A percentile compares a stretch with the other conserved stretches of the same genome.
These are phyloP conservation scores for Apodemus sylvaticus DNA, from an alignment of 2,113 vertebrate species.

Conservation along the genomic window DNA sequence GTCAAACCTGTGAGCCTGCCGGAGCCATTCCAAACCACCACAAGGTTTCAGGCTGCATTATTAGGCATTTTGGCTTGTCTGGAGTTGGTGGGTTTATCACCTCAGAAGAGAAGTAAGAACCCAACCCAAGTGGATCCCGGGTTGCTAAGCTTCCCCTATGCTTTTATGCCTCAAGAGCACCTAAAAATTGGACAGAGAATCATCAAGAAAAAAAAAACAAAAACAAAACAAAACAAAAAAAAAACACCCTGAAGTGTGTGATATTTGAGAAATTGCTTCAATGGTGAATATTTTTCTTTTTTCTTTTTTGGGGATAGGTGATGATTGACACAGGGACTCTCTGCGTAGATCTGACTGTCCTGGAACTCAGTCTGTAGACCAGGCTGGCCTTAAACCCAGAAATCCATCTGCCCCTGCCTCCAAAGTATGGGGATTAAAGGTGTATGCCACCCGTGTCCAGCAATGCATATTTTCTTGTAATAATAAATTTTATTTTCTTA, in stretches of 20 bases:
- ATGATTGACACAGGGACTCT: too few relatives aligned
- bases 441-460: too few relatives aligned
- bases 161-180: neutral
- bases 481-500: neutral
- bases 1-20: neutral
- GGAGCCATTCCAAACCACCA: neutral
- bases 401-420: too few relatives aligned
- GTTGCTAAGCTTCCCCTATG: neutral
- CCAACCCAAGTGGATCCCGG: neutral
- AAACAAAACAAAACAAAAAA: too few relatives aligned
- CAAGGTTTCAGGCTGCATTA: neutral
- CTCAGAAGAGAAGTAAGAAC: neutral
- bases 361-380: too few relatives aligned
- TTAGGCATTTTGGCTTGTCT: neutral
- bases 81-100: too few relatives aligned
- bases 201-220: neutral
- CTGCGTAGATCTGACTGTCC: too few relatives aligned
- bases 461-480: neutral
- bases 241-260: neutral
- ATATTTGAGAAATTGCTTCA: neutral
- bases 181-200: neutral
- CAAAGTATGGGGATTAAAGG: too few relatives aligned
- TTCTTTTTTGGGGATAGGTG: too few relatives aligned
- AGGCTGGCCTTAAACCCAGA: too few relatives aligned
- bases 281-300: neutral